Percentiles rank a stretch among this genome's conserved stretches.
phyloP scores from a whole-genome alignment of 2,113 vertebrate genomes.

The Epinephelus fuscoguttatus region DNA sequence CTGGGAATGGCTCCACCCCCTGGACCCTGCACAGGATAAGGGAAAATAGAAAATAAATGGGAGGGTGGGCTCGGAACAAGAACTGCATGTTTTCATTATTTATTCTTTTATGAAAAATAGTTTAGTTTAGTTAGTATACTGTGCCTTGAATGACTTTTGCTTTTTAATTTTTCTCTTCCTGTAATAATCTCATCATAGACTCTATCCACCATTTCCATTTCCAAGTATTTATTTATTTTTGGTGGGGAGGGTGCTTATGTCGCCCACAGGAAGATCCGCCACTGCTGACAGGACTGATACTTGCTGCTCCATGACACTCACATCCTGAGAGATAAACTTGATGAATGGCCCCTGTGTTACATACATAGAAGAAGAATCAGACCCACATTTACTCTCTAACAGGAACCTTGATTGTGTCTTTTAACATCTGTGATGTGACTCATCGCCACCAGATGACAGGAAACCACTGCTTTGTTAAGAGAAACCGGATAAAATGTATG shows the following conservation, averaged over 20 bases:
- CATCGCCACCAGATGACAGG: constrained; percentile 40
- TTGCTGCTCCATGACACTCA: not conserved
- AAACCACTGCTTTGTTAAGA: constrained; percentile 24
- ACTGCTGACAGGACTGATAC: not conserved
- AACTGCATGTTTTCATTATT: not conserved
- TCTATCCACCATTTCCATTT: no score
- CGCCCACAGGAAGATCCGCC: no score
- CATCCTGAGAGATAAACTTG: not conserved
- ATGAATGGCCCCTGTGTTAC: not conserved
- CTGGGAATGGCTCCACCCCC: constrained; percentile 14
- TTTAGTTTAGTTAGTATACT: no score
- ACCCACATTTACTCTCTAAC: constrained; percentile 5
- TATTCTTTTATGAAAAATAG: not conserved
- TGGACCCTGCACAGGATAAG: not conserved
- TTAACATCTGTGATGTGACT: constrained; percentile 28
- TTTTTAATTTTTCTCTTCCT: no score
- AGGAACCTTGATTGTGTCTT: not conserved
- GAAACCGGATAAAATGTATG: not conserved
- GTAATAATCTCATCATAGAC: no score
- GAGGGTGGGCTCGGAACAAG: constrained; percentile 1
- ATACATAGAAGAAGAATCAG: not conserved
- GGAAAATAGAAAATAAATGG: not conserved
- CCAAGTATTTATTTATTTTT: no score
- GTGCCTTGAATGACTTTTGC: no score
- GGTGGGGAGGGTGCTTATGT: no score